These are phyloP conservation scores for Drosophila kurseongensis DNA, from an alignment of 1,140 invertebrate genomes.

Conservation along the genomic window DNA sequence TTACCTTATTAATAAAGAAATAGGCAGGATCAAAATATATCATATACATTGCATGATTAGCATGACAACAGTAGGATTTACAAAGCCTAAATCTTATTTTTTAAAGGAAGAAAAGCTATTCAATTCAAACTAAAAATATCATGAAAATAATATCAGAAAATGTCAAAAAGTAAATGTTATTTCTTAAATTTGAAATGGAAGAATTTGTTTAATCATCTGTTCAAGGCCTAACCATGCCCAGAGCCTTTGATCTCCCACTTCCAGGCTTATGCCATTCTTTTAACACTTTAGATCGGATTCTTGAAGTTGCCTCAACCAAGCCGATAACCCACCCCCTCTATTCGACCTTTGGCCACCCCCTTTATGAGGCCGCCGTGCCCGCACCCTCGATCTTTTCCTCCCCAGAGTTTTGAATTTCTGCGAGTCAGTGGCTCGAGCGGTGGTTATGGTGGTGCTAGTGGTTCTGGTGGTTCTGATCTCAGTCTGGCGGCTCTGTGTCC, in stretches of 20 bases:
- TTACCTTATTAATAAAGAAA: too few relatives aligned
- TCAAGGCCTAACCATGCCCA: neutral
- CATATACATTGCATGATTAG: too few relatives aligned
- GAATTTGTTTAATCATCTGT: slow-evolving; percentile 5
- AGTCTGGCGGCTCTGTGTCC: neutral
- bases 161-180: too few relatives aligned
- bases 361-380: neutral
- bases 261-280: neutral
- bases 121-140: too few relatives aligned
- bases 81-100: too few relatives aligned
- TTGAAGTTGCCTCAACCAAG: neutral
- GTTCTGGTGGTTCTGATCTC: neutral
- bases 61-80: too few relatives aligned
- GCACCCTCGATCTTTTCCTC: slow-evolving; percentile 1
- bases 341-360: slow-evolving; percentile 16
- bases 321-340: slow-evolving; percentile 19
- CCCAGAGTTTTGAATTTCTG: neutral
- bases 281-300: slow-evolving; percentile 18
- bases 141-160: too few relatives aligned
- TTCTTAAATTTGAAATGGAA: neutral
- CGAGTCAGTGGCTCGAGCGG: slow-evolving; percentile 1
- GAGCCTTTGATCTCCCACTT: neutral
- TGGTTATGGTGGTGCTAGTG: neutral
- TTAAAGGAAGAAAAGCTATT: too few relatives aligned
- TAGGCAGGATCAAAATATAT: neutral